Evolutionary conservation across 2,888 invertebrate genomes (phyloP).

Genomic region (Scaptodrosophila latifasciaeformis): DNA sequence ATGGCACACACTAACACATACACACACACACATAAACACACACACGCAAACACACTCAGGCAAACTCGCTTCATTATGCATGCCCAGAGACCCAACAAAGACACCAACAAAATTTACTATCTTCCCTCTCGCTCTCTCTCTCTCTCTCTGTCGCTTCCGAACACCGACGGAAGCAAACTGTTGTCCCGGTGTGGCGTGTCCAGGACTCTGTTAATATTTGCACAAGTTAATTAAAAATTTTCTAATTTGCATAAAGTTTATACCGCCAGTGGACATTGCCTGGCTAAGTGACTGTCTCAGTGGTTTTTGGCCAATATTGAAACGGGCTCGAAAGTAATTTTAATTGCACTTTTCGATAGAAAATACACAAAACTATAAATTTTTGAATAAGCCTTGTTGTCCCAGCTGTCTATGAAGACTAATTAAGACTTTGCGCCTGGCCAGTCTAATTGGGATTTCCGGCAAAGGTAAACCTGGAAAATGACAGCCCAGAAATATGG

Average conservation of each 20-base stretch:
- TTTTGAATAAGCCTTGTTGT: too few relatives aligned
- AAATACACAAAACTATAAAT: too few relatives aligned
- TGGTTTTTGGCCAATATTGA: too few relatives aligned
- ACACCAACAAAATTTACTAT: background rate
- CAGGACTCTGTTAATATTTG: conserved; percentile 66
- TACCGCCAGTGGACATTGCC: too few relatives aligned
- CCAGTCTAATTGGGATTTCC: too few relatives aligned
- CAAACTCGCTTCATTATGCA: conserved; percentile 1
- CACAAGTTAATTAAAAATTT: conserved; percentile 71
- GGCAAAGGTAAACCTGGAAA: too few relatives aligned
- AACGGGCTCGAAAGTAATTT: too few relatives aligned
- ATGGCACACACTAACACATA: background rate
- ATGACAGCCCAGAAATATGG: too few relatives aligned
- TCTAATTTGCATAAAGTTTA: conserved; percentile 61
- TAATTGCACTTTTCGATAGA: too few relatives aligned
- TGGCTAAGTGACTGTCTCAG: too few relatives aligned
- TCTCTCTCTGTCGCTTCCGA: background rate
- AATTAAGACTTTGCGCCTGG: too few relatives aligned
- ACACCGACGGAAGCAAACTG: background rate
- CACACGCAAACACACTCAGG: conserved; percentile 3
- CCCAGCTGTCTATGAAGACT: too few relatives aligned
- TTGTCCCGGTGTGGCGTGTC: conserved; percentile 1
- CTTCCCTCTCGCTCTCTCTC: background rate
- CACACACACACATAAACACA: background rate
- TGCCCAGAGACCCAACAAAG: background rate